phyloP scores from a whole-genome alignment of 2,113 vertebrate species.

The Rhinoderma darwinii region DNA sequence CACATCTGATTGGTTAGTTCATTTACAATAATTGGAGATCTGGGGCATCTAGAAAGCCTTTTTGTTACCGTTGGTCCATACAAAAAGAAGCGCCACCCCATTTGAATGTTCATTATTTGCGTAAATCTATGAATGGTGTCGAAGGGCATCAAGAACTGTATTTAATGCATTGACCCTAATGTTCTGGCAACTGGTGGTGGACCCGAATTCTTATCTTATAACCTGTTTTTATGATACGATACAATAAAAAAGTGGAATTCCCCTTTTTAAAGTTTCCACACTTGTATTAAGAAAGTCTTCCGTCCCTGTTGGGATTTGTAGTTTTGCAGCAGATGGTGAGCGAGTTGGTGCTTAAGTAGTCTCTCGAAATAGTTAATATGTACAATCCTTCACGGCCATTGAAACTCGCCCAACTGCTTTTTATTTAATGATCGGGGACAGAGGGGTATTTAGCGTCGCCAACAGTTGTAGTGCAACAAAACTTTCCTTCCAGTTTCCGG shows the following conservation, averaged over 20 bases:
- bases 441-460: neutral
- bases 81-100: too few relatives aligned
- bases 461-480: neutral
- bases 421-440: neutral
- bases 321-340: neutral
- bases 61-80: too few relatives aligned
- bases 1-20: too few relatives aligned
- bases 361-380: constrained; percentile 28
- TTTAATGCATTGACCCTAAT: too few relatives aligned
- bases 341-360: neutral
- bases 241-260: neutral
- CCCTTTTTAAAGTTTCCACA: neutral
- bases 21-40: neutral
- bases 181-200: neutral
- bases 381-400: neutral
- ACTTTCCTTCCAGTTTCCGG: constrained; percentile 15
- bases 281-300: neutral
- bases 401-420: constrained; percentile 33
- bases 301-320: neutral
- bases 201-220: neutral
- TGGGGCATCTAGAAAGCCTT: too few relatives aligned
- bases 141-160: too few relatives aligned
- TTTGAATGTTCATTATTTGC: too few relatives aligned
- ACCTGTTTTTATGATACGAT: too few relatives aligned
- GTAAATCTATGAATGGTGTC: neutral